Conservation (phyloP, 2,113 vertebrate species). For the Anarrhichthys ocellatus region DNA sequence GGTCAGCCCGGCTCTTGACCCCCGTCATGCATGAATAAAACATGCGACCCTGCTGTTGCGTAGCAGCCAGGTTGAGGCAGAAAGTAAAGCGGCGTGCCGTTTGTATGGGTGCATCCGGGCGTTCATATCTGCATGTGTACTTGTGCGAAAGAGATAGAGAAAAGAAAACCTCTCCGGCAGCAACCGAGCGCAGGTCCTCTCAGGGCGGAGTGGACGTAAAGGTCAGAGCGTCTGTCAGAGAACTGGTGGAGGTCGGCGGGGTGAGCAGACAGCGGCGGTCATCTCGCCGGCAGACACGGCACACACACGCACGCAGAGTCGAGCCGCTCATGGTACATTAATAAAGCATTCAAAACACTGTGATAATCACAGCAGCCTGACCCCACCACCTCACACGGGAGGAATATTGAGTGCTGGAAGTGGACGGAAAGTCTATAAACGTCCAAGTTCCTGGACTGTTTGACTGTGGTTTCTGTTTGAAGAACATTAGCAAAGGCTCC, state of each 20-base stretch:
- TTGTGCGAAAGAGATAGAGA: not conserved
- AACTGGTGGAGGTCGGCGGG: conserved; percentile 5
- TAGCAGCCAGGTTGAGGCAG: conserved; percentile 45
- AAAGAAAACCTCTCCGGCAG: conserved; percentile 13
- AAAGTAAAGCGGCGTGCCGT: not conserved
- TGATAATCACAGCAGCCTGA: conserved; percentile 38
- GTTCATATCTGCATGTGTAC: conserved; percentile 14
- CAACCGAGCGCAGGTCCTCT: not conserved
- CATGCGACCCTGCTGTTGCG: conserved; percentile 53
- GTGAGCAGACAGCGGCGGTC: conserved; percentile 32
- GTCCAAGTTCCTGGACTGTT: conserved; percentile 26
- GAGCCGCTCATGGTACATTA: conserved; percentile 43
- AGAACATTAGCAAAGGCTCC: conserved; percentile 30
- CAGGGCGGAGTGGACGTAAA: conserved; percentile 36
- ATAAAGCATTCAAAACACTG: conserved; percentile 57
- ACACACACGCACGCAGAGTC: not conserved
- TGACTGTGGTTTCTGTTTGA: conserved; percentile 11
- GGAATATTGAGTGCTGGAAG: conserved; percentile 44
- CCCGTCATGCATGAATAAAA: conserved; percentile 66
- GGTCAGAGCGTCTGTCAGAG: conserved; percentile 51
- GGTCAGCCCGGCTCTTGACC: conserved; percentile 51
- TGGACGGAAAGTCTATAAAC: conserved; percentile 60
- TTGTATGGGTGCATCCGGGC: not conserved
- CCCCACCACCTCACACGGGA: not conserved
- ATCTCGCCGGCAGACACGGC: not conserved